Base-by-base conservation (phyloP, 23 tunicate species). In the Halocynthia aurantium region DNA sequence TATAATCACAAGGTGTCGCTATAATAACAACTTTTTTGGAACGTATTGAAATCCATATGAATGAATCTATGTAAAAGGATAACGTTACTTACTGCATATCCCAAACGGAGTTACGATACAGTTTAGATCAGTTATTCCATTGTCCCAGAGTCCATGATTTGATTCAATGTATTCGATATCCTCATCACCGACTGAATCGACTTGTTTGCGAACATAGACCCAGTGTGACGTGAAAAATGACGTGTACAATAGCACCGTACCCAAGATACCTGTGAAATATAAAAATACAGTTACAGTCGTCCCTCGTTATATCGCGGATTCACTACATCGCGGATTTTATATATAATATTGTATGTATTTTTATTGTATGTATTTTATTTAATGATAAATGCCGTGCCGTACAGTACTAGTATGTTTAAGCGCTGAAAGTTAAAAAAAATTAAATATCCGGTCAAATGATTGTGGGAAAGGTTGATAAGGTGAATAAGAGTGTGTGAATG, bases 71-170 rank as follows among this genome's bases (percentile, higher is more conserved):
- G 17, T 58, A 58, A 4, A 58, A 58, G 17, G 2, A 58, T 1
- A 2, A 13, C n/a, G 2, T 15, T 51, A 71, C 76, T 77, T 65
- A 77, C 81, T 77, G 77, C 81, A 77, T 5, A 77, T 65, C 17
- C 55, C 55, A 18, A 77, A 77, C 31, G 81, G 81, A 17, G 81
- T 77, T 12, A 52, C 66, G 54, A 21, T 18, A 54, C 81, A 77
- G 55, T 77, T 77, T 52, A 77, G 5, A 77, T 77, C 73, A n/a
- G 13, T 5, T 15, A 77, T 44, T 11, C 81, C 81, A 52, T 77
- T 62, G 50, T 77, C 81, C 81, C 81, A 77, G n/a, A 77, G 49
- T 22, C 81, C 81, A 56, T 77, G 73, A 22, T 22, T 52, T 40
- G 9, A 51, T 52, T 51, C 76, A 10, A 71, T 54, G 9, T 22